Evolutionary conservation across 2,113 vertebrate species (phyloP), one percentile per base, ranked within the genome.

Genomic region (Poecilia latipinna): DNA sequence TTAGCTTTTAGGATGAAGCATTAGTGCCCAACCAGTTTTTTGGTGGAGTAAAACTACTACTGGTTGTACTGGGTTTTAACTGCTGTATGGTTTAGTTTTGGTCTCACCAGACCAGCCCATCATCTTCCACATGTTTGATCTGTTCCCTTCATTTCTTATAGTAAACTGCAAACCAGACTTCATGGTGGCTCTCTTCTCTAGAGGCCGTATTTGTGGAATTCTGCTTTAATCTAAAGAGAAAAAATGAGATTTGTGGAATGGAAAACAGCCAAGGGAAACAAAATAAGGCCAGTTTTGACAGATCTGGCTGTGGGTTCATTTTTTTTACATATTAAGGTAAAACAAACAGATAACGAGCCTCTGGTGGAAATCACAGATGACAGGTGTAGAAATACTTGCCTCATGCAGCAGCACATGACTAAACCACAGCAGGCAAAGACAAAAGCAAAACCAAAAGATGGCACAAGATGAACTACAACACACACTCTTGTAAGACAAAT

Each of bases 331-430:
- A 48, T 35, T 62, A 33, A 7, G 42, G 29, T 26, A 24, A 7
- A 19, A 62, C 11, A 5, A 37, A 48, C 12, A 24, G 10, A 44
- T 66, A 64, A 68, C 64, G 8, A 54, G 26, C 31, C 35, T 0
- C 1, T 19, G 32, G 26, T 74, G 67, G 68, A 80, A 63, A 84
- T 78, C 77, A 72, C n/a, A 66, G 73, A 82, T 86, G 73, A 77
- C 80, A 65, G 65, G 28, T 37, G 72, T 70, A 63, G 79, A 74
- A 86, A 85, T 66, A 65, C 70, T 91, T 89, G 79, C 75, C 70
- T 80, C 71, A 70, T 82, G 13, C 57, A 74, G 70, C 63, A 39
- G 71, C 7, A 6, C 35, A 64, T 26, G 61, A 66, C 61, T 22
- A 65, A 71, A 70, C 85, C 62, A 75, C 75, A 70, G 29, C 61